Evolutionary conservation across 2,797 vertebrate genomes (phyloP), one percentile per base, ranked within the genome.

Genomic region (Cygnus olor): DNA sequence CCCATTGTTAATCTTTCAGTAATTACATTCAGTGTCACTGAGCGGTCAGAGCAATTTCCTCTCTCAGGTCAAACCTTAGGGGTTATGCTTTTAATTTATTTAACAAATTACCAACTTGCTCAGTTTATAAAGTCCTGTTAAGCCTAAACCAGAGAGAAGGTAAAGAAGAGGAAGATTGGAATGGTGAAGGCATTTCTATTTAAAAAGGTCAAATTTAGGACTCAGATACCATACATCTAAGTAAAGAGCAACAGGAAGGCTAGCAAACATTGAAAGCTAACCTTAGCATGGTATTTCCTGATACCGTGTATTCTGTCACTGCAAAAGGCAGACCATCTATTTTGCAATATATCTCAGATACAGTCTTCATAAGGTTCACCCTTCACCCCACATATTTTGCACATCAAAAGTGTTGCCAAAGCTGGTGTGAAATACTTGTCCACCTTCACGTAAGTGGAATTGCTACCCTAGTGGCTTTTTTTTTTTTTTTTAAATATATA

Each of bases 31-130:
- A 87, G 14, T 93, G 90, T 94, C 89, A 71, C 60, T 81, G 85
- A 95, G 36, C 6, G 17, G 56, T 95, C 89, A 96, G 61, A 94
- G 89, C 34, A 76, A 96, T 96, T 97, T 97, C 84, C 1, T 3
- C 9, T 94, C 51, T 92, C 36, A 86, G 65, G 44, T 94, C 76
- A 90, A 85, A 93, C 45, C 38, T 69, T 80, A 17, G 45, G 32
- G 53, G 40, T 36, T 90, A 82, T 28, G 30, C 20, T 47, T 88
- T 40, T 45, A 32, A n/a, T 79, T 93, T 93, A 47, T 53, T 36
- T 66, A 69, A 76, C 83, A 87, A 70, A 49, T 73, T 70, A 53
- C 40, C 1, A 6, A 8, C 11, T 58, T 80, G 12, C 28, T 49
- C 36, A 72, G 44, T 90, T 91, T 49, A 11, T 30, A 47, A 91